Conservation (phyloP, 1,140 invertebrate species). For the Panagrolaimus sp. region DNA sequence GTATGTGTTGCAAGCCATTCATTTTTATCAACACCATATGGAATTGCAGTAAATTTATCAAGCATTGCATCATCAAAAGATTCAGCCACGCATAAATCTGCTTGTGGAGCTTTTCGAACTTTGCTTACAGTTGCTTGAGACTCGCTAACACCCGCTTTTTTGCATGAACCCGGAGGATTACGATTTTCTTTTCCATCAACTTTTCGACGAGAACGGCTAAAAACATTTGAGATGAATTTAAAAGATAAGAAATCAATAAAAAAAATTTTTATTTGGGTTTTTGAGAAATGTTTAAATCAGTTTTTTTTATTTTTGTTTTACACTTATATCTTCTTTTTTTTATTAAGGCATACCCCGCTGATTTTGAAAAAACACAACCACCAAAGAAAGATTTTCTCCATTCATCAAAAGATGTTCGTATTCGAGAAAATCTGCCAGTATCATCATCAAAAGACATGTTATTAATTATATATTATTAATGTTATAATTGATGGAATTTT, state of each 20-base stretch:
- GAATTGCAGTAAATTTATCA: constrained; percentile 47
- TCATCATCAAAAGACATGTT: too few relatives aligned
- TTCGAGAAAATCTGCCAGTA: constrained; percentile 20
- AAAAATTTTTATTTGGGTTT: constrained; percentile 9
- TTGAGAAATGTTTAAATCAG: too few relatives aligned
- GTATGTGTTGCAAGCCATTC: constrained; percentile 57
- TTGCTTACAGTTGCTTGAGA: constrained; percentile 30
- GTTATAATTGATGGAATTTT: too few relatives aligned
- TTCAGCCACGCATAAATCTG: constrained; percentile 56
- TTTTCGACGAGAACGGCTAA: constrained; percentile 36
- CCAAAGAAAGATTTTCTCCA: constrained; percentile 22
- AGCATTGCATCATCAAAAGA: constrained; percentile 56
- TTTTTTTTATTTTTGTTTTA: background rate
- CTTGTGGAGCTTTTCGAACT: constrained; percentile 30
- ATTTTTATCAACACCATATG: constrained; percentile 49
- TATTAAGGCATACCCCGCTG: constrained; percentile 13
- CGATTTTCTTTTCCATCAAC: constrained; percentile 25
- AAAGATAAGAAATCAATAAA: constrained; percentile 21
- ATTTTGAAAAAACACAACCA: constrained; percentile 23
- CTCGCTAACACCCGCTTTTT: constrained; percentile 34
- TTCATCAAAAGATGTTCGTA: constrained; percentile 16
- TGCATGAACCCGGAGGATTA: constrained; percentile 4
- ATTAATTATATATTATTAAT: too few relatives aligned
- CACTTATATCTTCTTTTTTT: background rate
- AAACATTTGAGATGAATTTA: constrained; percentile 15